A percentile compares a stretch with the other conserved stretches of the same genome.
Conservation (phyloP, 2,888 invertebrate species). For the Ernsta delagoae region DNA sequence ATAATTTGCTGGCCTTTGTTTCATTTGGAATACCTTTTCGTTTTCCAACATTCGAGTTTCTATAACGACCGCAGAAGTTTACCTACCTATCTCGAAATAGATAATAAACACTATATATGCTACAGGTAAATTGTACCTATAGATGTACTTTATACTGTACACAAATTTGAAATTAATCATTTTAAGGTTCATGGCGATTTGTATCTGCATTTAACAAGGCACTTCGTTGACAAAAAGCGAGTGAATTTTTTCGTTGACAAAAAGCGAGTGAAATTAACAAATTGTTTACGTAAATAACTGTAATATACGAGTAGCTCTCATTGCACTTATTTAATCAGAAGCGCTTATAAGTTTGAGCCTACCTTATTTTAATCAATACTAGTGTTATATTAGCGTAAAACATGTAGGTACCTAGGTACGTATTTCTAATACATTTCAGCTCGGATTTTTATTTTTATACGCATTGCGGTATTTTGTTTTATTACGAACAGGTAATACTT, state of each 20-base stretch:
- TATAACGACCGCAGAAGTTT: constrained; percentile 16
- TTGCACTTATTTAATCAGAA: not conserved
- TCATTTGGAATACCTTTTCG: constrained; percentile 30
- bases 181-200: too few species aligned
- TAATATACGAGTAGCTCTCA: too few species aligned
- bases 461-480: constrained; percentile 30
- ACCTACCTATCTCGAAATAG: not conserved
- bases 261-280: too few species aligned
- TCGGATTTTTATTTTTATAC: not conserved
- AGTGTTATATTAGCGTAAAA: not conserved
- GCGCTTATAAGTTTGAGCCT: not conserved
- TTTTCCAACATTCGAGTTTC: constrained; percentile 25
- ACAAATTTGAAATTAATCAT: too few species aligned
- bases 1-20: constrained; percentile 36
- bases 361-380: constrained; percentile 7
- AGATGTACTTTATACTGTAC: too few species aligned
- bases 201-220: too few species aligned
- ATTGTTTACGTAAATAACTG: too few species aligned
- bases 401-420: too few species aligned
- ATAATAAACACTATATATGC: not conserved
- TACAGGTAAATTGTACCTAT: too few species aligned
- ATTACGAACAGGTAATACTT: not conserved
- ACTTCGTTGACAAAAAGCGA: too few species aligned
- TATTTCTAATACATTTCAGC: too few species aligned
- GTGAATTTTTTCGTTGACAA: too few species aligned